phyloP scores from a whole-genome alignment of 2,113 vertebrate genomes.

The Leucopsar rothschildi region DNA sequence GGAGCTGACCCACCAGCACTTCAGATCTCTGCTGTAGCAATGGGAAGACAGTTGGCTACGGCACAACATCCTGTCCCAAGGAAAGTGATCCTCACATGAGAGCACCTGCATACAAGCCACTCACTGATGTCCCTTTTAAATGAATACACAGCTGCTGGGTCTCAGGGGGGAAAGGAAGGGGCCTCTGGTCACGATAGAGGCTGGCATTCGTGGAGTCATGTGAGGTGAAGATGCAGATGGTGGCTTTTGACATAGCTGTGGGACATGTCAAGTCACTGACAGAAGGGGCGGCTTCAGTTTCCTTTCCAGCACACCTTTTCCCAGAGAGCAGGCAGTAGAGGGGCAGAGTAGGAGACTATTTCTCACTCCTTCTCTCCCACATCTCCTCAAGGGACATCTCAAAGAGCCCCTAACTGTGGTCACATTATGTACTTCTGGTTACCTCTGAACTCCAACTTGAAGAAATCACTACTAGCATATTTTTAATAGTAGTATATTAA shows the following conservation, averaged over 20 bases:
- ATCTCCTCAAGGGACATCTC: background rate
- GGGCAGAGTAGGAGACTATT: background rate
- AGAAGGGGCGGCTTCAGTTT: background rate
- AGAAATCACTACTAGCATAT: background rate
- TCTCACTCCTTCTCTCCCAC: background rate
- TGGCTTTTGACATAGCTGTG: background rate
- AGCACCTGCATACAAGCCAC: background rate
- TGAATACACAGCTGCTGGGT: background rate
- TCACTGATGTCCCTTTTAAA: background rate
- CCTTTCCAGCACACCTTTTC: background rate
- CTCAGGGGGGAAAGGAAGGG: background rate
- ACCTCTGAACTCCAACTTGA: background rate
- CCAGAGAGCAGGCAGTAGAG: background rate
- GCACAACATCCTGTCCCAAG: background rate
- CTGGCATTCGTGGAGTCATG: background rate
- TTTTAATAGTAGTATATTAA: background rate
- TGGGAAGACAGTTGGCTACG: background rate
- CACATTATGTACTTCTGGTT: background rate
- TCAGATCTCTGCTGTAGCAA: background rate
- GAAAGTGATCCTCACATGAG: background rate
- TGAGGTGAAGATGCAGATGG: background rate
- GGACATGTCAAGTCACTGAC: background rate
- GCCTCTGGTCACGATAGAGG: rapidly evolving
- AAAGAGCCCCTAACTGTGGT: background rate
- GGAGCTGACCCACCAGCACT: background rate